Evolutionary conservation across 1,140 invertebrate species (phyloP), one percentile per base, ranked within the genome.

Genomic region (Aricia agestis): DNA sequence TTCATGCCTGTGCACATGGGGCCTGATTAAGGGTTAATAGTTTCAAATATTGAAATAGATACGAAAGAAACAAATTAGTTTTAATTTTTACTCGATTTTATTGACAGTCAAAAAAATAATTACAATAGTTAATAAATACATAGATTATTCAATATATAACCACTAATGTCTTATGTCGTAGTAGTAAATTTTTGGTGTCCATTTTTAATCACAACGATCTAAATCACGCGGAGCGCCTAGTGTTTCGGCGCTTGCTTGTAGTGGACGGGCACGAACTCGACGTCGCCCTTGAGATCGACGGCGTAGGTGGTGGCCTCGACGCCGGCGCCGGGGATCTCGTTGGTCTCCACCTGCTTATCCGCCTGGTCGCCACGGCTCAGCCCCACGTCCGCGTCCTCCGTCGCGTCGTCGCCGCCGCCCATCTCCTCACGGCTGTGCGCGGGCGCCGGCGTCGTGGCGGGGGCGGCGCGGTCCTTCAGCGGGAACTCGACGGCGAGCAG

Each of bases 401-500:
- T 17, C 0, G 10, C 65, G 67, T 63, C 66, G 31, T 69, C 67
- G 18, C 70, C 74, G 1, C 69, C 57, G 9, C 67, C 74, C 41
- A 72, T 75, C 32, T 69, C 72, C 61, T 75, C 75, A 13, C 70
- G 69, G 42, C 72, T 80, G 36, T 66, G 57, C 6, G 71, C 32
- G 0, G 69, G 67, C 6, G 58, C 66, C 9, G 5, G 11, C 11
- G 66, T 72, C 7, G 42, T 63, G 17, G 2, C 13, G 18, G 4
- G 1, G 6, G 17, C 25, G 45, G 45, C 45, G 45, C 45, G 13
- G 36, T 32, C 59, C 52, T 57, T 25, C 13, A 66, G 15, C 5
- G 83, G 82, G 70, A 89, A 87, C 2, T 70, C 69, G 6, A 89
- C 78, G 15, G 75, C 82, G n/a, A 89, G 32, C 0, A 86, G 45